Evolutionary conservation across 2,888 invertebrate genomes (phyloP).

Genomic region (Cenopis cana): DNA sequence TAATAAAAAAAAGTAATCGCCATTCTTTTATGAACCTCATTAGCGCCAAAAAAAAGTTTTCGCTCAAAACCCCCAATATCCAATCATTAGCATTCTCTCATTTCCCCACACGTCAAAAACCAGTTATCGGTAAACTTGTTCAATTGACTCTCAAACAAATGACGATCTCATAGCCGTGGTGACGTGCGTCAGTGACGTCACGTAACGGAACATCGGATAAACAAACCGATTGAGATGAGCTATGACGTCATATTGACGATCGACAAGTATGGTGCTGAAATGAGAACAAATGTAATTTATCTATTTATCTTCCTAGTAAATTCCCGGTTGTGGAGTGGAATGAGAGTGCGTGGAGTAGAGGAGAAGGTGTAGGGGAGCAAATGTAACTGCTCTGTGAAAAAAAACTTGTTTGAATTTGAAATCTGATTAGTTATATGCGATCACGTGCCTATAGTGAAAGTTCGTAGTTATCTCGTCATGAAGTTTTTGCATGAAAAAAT

Average conservation of each 20-base stretch:
- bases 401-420: no score
- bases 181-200: not conserved
- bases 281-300: no score
- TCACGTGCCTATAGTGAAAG: constrained; percentile 98
- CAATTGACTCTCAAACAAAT: not conserved
- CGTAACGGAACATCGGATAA: not conserved
- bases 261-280: not conserved
- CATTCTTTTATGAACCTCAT: no score
- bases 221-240: not conserved
- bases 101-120: not conserved
- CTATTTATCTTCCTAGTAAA: no score
- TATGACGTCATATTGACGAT: not conserved
- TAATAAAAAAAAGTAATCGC: no score
- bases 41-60: no score
- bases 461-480: constrained; percentile 99
- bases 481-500: constrained; percentile 99
- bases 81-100: not conserved
- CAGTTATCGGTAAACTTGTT: not conserved
- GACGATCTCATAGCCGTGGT: not conserved
- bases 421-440: no score
- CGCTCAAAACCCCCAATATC: not conserved
- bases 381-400: no score
- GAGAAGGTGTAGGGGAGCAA: no score
- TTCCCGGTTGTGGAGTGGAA: no score
- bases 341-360: no score